These are phyloP conservation scores for Drosophila watanabei DNA, from an alignment of 1,140 invertebrate species.

Conservation along the genomic window DNA sequence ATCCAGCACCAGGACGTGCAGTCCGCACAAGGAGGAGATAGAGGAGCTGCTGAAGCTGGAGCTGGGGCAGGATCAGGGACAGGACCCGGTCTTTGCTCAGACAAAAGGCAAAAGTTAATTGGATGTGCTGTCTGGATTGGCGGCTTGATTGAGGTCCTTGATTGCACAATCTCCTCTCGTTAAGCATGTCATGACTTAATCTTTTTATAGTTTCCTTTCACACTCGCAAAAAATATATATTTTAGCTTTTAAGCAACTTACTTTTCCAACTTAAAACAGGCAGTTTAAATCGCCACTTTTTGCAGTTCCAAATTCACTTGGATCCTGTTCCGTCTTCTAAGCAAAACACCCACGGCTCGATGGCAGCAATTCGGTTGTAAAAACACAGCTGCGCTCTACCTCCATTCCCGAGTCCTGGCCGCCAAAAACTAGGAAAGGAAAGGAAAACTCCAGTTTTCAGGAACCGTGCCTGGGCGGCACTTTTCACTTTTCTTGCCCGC, in stretches of 20 bases:
- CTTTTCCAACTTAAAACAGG: no score
- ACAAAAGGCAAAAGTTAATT: conserved; percentile 30
- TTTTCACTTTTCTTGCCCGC: conserved; percentile 52
- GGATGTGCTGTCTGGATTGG: conserved; percentile 24
- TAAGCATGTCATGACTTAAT: conserved; percentile 24
- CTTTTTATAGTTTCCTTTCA: background rate
- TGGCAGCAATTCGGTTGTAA: conserved; percentile 49
- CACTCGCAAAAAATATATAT: conserved; percentile 3
- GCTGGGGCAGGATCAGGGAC: conserved; percentile 29
- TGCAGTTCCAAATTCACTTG: background rate
- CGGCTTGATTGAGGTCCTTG: conserved; percentile 22
- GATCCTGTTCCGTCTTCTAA: conserved; percentile 28
- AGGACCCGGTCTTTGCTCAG: conserved; percentile 14
- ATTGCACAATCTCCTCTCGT: conserved; percentile 21
- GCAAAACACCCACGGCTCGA: conserved; percentile 39
- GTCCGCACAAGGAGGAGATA: conserved; percentile 9
- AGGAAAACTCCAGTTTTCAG: conserved; percentile 7
- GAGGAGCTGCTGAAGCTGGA: background rate
- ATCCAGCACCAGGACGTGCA: conserved; percentile 42
- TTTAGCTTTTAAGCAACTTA: background rate
- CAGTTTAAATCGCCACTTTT: background rate
- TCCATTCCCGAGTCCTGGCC: background rate
- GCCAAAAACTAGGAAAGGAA: conserved; percentile 2
- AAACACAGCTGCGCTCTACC: conserved; percentile 43
- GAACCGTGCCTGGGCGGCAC: background rate